phyloP scores from a whole-genome alignment of 2,888 invertebrate genomes.

The Blastobasis lacticolella region DNA sequence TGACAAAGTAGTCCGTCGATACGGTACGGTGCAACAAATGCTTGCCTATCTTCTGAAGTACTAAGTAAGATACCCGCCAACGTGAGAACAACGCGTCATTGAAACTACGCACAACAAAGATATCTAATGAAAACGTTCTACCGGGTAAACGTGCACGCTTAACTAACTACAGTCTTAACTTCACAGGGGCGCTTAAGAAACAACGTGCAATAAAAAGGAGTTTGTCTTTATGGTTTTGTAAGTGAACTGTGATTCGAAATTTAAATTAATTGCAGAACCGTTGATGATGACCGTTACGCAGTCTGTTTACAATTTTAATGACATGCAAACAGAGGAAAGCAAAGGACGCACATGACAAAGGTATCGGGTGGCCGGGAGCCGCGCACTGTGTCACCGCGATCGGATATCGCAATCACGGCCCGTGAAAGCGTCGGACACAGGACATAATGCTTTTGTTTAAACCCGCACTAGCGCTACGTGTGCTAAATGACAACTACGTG shows the following conservation, averaged over 20 bases:
- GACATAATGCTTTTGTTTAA: slow-evolving; percentile 51
- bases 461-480: slow-evolving; percentile 48
- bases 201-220: no score
- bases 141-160: slow-evolving; percentile 6
- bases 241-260: no score
- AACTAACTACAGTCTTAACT: no score
- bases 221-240: no score
- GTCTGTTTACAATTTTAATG: slow-evolving; percentile 1
- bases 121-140: slow-evolving; percentile 7
- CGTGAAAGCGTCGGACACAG: slow-evolving; percentile 58
- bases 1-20: slow-evolving; percentile 36
- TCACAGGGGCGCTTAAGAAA: no score
- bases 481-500: slow-evolving; percentile 61
- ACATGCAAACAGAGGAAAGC: slow-evolving; percentile 17
- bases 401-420: slow-evolving; percentile 50
- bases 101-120: slow-evolving; percentile 16
- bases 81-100: slow-evolving; percentile 48
- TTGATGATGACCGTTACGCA: no score
- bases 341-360: slow-evolving; percentile 30
- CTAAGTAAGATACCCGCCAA: slow-evolving; percentile 34
- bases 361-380: slow-evolving; percentile 30
- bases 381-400: slow-evolving; percentile 52
- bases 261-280: no score
- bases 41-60: slow-evolving; percentile 35
- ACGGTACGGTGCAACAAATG: slow-evolving; percentile 30